Evolutionary conservation across 2,888 invertebrate genomes (phyloP), one percentile per base, ranked within the genome.

Genomic region (Tillus elongatus): DNA sequence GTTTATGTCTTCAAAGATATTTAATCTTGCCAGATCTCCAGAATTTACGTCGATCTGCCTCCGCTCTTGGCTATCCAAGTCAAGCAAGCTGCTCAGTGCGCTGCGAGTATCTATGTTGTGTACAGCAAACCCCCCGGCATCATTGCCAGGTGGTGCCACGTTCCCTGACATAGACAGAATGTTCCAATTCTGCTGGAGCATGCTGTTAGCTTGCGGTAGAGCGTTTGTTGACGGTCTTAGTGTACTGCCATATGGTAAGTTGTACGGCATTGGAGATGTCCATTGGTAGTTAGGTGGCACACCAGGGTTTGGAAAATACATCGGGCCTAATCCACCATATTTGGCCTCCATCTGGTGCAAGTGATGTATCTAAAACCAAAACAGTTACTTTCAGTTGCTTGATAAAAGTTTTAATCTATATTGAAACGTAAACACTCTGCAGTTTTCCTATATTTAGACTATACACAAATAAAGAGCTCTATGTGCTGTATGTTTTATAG

Each of bases 11-110:
- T 61, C 49, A 10, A 44, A 24, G 31, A 44, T 51, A 27, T 36
- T 35, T 16, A 32, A 32, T 27, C 54, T 43, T 9, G 46, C 52
- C 8, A 69, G 47, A 29, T 69, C 69, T 4, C 59, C 63, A 0
- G 68, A 68, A 45, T 67, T 63, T 3, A 68, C 44, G 35, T 57
- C 58, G 33, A 58, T 57, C 13, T 61, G 52, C 33, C 34, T 49
- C 44, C 70, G 49, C 44, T 70, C 67, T 36, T 66, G 67, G 43
- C 66, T 70, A 45, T 71, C 70, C 49, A 71, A 60, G 51, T 66
- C 66, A 13, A 68, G 42, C 29, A 69, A 47, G 43, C 54, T 63
- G 38, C 51, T 58, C n/a, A 55, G 45, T 39, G 52, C 54, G 33
- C 45, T 49, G 3, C 19, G 33, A 33, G 45, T 50, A 49, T 53